Conservation (phyloP, 2,888 invertebrate species). For the Acanthopleura granulata region DNA sequence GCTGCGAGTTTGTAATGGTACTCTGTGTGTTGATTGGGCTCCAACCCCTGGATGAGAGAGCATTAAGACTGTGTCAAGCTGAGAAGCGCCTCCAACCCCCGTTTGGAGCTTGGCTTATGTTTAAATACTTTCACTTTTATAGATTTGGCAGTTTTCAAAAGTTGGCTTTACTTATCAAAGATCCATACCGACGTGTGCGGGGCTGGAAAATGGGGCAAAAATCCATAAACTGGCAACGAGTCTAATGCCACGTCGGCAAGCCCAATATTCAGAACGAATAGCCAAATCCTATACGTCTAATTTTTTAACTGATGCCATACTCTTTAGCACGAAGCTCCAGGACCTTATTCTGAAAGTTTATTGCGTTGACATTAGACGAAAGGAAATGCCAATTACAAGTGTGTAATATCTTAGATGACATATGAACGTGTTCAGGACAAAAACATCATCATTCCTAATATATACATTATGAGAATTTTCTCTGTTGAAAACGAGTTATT, state of each 20-base stretch:
- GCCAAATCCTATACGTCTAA: slow-evolving; percentile 1
- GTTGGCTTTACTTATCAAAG: slow-evolving; percentile 8
- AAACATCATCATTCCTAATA: no score
- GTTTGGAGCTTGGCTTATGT: no score
- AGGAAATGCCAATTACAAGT: no score
- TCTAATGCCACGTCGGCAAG: background rate
- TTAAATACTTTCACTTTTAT: background rate
- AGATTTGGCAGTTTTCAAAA: slow-evolving; percentile 1
- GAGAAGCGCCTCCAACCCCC: background rate
- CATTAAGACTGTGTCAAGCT: background rate
- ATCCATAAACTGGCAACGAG: background rate
- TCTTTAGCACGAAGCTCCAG: background rate
- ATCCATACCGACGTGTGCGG: background rate
- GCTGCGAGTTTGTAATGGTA: background rate
- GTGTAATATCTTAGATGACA: no score
- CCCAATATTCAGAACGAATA: background rate
- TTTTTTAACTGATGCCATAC: background rate
- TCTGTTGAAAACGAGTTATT: no score
- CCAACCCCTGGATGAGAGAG: background rate
- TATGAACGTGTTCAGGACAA: no score
- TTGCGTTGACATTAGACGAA: no score
- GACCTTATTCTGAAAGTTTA: background rate
- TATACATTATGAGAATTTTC: no score
- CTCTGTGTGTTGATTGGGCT: background rate
- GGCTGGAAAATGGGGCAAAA: background rate